Evolutionary conservation across 2,113 vertebrate species (phyloP).

Genomic region (Asarcornis scutulata): DNA sequence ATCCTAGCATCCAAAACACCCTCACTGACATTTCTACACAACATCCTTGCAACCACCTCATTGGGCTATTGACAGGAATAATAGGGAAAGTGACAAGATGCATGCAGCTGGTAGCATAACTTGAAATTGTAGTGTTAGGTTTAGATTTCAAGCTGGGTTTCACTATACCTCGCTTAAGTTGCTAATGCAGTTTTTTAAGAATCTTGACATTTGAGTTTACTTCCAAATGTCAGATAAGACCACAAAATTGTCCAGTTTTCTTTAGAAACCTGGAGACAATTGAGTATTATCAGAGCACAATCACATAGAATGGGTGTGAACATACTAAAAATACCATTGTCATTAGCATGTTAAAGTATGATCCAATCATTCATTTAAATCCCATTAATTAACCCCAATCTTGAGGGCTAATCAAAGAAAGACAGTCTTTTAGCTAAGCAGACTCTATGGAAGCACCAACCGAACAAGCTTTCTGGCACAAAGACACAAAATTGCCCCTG

Average conservation of each 20-base stretch:
- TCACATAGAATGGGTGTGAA: neutral
- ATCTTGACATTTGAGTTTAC: neutral
- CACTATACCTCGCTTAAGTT: neutral
- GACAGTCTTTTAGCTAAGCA: neutral
- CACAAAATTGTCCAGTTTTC: neutral
- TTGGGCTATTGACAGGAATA: neutral
- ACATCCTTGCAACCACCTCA: neutral
- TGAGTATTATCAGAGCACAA: neutral
- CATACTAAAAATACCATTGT: neutral
- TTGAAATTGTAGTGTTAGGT: neutral
- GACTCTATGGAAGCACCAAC: neutral
- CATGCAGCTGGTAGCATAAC: neutral
- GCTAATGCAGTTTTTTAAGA: neutral
- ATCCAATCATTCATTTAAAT: neutral
- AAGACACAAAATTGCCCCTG: neutral
- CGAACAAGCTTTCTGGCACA: neutral
- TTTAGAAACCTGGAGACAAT: neutral
- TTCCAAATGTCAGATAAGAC: neutral
- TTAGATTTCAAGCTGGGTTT: neutral
- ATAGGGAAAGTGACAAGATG: neutral
- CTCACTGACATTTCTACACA: fast-evolving
- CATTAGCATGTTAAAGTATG: neutral
- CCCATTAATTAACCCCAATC: neutral
- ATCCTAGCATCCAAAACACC: neutral
- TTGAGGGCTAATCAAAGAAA: slow-evolving; percentile 5